phyloP scores from a whole-genome alignment of 2,113 vertebrate genomes.

The Datnioides undecimradiatus region DNA sequence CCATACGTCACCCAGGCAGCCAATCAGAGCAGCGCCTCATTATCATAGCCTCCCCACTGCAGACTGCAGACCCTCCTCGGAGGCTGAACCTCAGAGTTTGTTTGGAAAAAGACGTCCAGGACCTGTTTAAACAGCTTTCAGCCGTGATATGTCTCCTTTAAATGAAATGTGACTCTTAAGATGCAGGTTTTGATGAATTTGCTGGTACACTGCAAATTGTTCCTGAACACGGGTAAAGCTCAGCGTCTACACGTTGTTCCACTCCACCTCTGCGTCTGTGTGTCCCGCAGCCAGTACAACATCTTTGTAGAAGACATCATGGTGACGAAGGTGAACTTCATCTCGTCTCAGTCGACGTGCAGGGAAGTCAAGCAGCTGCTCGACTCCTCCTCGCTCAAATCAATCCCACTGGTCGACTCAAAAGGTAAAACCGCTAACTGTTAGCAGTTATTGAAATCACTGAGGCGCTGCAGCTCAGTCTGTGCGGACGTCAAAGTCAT shows the following conservation, averaged over 20 bases:
- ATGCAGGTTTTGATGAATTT: too few species aligned
- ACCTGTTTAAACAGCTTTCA: too few species aligned
- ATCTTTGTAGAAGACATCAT: constrained; percentile 97
- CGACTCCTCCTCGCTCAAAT: constrained; percentile 87
- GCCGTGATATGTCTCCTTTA: too few species aligned
- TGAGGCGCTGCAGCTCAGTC: background rate
- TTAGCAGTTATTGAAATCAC: too few species aligned
- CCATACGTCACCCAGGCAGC: too few species aligned
- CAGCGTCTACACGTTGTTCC: background rate
- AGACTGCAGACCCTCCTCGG: too few species aligned
- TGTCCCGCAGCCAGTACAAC: constrained; percentile 89
- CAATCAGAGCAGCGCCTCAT: too few species aligned
- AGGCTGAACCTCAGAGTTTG: too few species aligned
- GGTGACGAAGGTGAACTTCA: constrained; percentile 91
- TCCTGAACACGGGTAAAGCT: background rate
- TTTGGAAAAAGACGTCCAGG: too few species aligned
- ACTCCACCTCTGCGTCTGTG: background rate
- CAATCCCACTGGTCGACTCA: constrained; percentile 91
- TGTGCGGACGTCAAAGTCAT: background rate
- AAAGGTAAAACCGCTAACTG: constrained; percentile 81
- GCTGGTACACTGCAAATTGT: too few species aligned
- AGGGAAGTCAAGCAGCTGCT: constrained; percentile 87
- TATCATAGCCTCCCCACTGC: too few species aligned
- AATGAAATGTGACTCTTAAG: too few species aligned
- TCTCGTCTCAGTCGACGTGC: constrained; percentile 90